Conservation (phyloP, 2,113 vertebrate genomes). For the Arothron firmamentum region DNA sequence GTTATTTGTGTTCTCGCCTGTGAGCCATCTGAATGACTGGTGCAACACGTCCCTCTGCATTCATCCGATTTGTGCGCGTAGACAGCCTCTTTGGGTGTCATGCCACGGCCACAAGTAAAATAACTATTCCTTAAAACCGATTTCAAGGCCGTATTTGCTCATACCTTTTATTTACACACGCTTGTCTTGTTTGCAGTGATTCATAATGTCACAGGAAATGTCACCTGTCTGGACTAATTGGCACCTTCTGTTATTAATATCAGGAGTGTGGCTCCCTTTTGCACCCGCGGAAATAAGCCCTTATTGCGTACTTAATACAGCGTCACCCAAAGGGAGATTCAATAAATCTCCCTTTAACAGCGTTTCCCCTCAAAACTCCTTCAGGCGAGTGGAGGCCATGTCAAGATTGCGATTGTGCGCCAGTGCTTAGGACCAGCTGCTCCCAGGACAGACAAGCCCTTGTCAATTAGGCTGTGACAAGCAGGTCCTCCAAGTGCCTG, state of each 20-base stretch:
- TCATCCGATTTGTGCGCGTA: constrained; percentile 50
- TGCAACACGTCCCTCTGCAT: constrained; percentile 45
- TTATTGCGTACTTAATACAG: constrained; percentile 86
- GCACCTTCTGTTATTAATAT: constrained; percentile 84
- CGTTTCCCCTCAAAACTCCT: constrained; percentile 83
- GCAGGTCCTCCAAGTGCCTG: constrained; percentile 86
- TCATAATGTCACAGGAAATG: constrained; percentile 76
- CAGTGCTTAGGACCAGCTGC: constrained; percentile 97
- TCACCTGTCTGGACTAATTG: constrained; percentile 89
- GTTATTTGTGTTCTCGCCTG: constrained; percentile 52
- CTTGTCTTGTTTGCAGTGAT: constrained; percentile 63
- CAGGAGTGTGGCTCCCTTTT: constrained; percentile 74
- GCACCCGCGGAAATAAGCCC: constrained; percentile 74
- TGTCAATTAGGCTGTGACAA: constrained; percentile 99
- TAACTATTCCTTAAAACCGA: constrained; percentile 34
- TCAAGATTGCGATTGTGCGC: constrained; percentile 96
- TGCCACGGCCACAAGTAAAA: constrained; percentile 40
- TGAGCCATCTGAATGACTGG: constrained; percentile 44
- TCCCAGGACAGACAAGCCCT: constrained; percentile 99
- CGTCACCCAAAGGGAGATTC: constrained; percentile 89
- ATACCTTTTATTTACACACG: constrained; percentile 42
- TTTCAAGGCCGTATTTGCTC: constrained; percentile 18
- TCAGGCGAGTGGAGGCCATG: constrained; percentile 85
- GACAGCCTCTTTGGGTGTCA: constrained; percentile 40
- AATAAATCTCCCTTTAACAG: constrained; percentile 99